These are phyloP conservation scores for Ictidomys tridecemlineatus DNA, from an alignment of 2,113 vertebrate species.

Conservation along the genomic window DNA sequence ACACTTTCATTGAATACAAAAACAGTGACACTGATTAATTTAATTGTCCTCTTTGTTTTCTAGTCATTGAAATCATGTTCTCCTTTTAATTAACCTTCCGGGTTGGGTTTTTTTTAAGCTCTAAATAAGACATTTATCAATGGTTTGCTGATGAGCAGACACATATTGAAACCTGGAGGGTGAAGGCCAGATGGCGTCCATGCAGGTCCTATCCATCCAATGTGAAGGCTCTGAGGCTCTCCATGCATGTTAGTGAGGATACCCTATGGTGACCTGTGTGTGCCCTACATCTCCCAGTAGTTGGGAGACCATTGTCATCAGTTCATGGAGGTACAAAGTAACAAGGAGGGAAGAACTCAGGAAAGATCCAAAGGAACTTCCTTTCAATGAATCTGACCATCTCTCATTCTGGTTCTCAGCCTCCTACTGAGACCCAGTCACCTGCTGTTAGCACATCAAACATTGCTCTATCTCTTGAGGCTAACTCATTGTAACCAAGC, in stretches of 20 bases:
- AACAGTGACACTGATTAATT: slow-evolving; percentile 10
- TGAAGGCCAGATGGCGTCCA: rapidly evolving
- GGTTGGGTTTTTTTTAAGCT: not conserved
- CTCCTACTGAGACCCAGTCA: not conserved
- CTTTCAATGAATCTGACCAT: not conserved
- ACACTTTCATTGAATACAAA: slow-evolving; percentile 25
- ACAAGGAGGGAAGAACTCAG: not conserved
- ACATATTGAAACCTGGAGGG: not conserved
- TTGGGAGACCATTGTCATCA: rapidly evolving
- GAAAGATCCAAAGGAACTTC: not conserved
- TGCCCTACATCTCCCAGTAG: no score
- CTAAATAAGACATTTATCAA: not conserved
- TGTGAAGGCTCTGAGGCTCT: not conserved
- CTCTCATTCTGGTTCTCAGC: not conserved
- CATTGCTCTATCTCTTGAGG: not conserved
- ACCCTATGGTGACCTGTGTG: not conserved
- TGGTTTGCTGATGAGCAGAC: not conserved
- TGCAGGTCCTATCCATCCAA: not conserved
- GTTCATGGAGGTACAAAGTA: not conserved
- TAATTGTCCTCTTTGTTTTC: slow-evolving; percentile 43
- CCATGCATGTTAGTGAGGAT: not conserved
- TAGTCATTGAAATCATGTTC: not conserved
- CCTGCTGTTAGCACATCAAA: not conserved
- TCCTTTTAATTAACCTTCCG: slow-evolving; percentile 60
- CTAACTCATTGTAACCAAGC: not conserved